Evolutionary conservation across 2,113 vertebrate species (phyloP), one percentile per base, ranked within the genome.

Genomic region (Cryptomyrus ogoouensis): DNA sequence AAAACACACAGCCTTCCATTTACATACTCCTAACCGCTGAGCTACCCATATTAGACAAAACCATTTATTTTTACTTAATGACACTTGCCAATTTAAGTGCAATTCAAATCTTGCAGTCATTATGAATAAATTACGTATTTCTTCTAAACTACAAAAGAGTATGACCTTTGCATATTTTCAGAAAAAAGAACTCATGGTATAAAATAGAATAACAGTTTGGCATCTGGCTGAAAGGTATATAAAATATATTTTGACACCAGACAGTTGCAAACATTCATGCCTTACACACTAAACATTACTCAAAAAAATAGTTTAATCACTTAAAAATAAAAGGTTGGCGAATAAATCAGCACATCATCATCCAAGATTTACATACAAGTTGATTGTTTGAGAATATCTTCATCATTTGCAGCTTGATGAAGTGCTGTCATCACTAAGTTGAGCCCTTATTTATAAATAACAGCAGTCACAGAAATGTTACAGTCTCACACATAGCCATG

Each of bases 311-410:
- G 21, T 27, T 50, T 15, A 3, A 50, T 50, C 49, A 50, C 49
- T 50, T 50, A 50, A 50, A 50, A 50, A 27, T 27, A 46, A 53
- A 80, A 24, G 49, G 10, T 35, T 42, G 21, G 50, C 53, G 49
- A 87, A 52, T 89, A 58, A 92, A 92, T 91, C 94, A 94, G 92
- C 93, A 93, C 91, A 90, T 93, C 93, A 94, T 94, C 92, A 94
- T 96, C 74, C 94, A 94, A 94, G 93, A 95, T 94, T 92, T 94
- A 94, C 95, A 93, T 90, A 19, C 56, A 94, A 94, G 93, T 94
- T 93, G 93, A 92, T 93, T 93, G 92, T 92, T 94, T 91, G 92
- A 93, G 92, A 92, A 94, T 93, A 93, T 93, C 92, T 90, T 91
- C 66, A 62, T 86, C 53, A 87, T 91, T 93, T 90, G 88, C 53